Conservation (phyloP, 1,140 invertebrate species). For the Cataglyphis hispanica region DNA sequence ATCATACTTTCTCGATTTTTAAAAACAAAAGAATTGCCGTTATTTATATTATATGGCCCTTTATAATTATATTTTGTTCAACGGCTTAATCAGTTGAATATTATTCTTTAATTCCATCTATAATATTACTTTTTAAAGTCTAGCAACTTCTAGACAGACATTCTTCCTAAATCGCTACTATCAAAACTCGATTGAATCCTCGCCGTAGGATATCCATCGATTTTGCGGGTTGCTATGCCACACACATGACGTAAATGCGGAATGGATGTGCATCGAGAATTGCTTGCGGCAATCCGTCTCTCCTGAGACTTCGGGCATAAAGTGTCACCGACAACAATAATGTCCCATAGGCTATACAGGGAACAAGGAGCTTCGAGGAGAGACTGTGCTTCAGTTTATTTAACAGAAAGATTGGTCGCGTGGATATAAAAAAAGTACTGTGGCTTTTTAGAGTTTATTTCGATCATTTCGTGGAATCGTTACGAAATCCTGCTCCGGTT, state of each 20-base stretch:
- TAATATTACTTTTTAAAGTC: not conserved
- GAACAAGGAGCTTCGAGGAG: conserved; percentile 56
- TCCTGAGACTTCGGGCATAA: conserved; percentile 41
- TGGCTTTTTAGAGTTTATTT: conserved; percentile 71
- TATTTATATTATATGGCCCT: not conserved
- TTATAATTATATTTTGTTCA: not conserved
- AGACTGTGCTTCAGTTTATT: conserved; percentile 50
- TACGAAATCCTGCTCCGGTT: conserved; percentile 64
- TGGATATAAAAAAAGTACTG: conserved; percentile 55
- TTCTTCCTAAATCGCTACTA: not conserved
- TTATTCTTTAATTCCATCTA: not conserved
- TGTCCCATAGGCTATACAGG: conserved; percentile 49
- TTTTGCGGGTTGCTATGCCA: conserved; percentile 20
- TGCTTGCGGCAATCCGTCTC: conserved; percentile 11
- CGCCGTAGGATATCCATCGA: conserved; percentile 41
- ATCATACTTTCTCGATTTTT: not conserved
- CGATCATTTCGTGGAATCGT: conserved; percentile 63
- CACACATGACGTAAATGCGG: not conserved
- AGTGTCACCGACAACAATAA: conserved; percentile 59
- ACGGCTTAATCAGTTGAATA: not conserved
- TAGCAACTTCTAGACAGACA: not conserved
- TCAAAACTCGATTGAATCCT: conserved; percentile 45
- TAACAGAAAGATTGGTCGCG: conserved; percentile 39
- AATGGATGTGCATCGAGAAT: conserved; percentile 38
- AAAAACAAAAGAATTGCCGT: not conserved